Percentiles rank a stretch among this genome's conserved stretches.
phyloP scores from a whole-genome alignment of 2,797 vertebrate species.

The Acanthiza pusilla region DNA sequence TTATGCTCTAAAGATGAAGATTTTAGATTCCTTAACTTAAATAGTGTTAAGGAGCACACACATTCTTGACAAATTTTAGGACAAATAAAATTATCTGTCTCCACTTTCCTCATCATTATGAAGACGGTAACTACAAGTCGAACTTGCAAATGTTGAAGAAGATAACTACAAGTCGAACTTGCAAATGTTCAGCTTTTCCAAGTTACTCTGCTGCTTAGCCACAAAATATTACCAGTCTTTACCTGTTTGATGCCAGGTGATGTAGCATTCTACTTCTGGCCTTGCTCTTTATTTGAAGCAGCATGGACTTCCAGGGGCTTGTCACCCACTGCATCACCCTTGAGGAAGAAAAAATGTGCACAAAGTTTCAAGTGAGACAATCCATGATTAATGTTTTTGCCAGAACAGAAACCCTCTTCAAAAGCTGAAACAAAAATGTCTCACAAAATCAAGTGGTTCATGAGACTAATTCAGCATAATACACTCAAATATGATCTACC shows the following conservation, averaged over 20 bases:
- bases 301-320: slow-evolving; percentile 40
- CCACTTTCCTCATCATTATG: not conserved
- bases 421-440: not conserved
- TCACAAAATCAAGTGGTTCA: not conserved
- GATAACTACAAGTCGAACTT: not conserved
- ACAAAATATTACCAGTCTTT: not conserved
- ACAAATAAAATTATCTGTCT: not conserved
- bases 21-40: not conserved
- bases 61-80: not conserved
- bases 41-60: not conserved
- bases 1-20: not conserved
- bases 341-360: not conserved
- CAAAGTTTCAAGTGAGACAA: not conserved
- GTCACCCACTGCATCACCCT: slow-evolving; percentile 40
- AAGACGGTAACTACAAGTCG: not conserved
- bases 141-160: not conserved
- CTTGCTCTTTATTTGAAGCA: slow-evolving; percentile 55
- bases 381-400: not conserved
- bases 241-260: slow-evolving; percentile 63
- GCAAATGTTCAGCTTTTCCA: not conserved
- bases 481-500: not conserved
- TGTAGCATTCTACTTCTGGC: slow-evolving; percentile 57
- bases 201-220: not conserved
- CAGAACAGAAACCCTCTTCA: slow-evolving; percentile 9
- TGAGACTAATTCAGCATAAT: not conserved